phyloP scores from a whole-genome alignment of 2,888 invertebrate genomes.

The Perizoma affinitatum region DNA sequence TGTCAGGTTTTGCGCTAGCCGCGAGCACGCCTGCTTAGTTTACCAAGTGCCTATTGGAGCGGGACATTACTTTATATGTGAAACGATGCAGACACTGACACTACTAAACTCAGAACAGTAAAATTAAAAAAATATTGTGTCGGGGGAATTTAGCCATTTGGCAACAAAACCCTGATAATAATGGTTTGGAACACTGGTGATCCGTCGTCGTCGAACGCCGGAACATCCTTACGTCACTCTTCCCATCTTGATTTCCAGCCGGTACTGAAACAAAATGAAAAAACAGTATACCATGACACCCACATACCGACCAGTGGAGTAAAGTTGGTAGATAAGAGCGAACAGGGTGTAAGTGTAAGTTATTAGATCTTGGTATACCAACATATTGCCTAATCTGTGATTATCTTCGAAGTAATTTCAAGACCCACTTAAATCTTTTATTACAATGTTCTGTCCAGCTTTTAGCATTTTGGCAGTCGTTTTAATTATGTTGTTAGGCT shows the following conservation, averaged over 20 bases:
- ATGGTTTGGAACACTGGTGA: constrained; percentile 38
- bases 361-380: background rate
- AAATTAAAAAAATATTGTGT: constrained; percentile 13
- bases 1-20: constrained; percentile 61
- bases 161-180: constrained; percentile 17
- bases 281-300: background rate
- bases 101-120: constrained; percentile 33
- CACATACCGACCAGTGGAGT: too few relatives aligned
- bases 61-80: constrained; percentile 2
- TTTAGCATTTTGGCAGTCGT: constrained; percentile 26
- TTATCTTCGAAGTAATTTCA: background rate
- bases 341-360: background rate
- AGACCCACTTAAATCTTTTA: constrained; percentile 3
- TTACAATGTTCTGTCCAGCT: constrained; percentile 16
- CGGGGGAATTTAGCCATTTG: background rate
- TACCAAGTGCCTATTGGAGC: constrained; percentile 19
- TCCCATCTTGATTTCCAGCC: constrained; percentile 16
- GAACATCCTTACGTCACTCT: constrained; percentile 22
- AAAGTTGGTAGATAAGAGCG: too few relatives aligned
- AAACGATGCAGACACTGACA: constrained; percentile 49
- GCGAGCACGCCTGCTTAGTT: constrained; percentile 54
- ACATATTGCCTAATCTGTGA: background rate
- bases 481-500: constrained; percentile 32
- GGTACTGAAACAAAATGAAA: constrained; percentile 21
- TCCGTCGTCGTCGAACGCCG: constrained; percentile 46